Conservation (phyloP, 1,140 invertebrate species). For the Drosophila rufa region DNA sequence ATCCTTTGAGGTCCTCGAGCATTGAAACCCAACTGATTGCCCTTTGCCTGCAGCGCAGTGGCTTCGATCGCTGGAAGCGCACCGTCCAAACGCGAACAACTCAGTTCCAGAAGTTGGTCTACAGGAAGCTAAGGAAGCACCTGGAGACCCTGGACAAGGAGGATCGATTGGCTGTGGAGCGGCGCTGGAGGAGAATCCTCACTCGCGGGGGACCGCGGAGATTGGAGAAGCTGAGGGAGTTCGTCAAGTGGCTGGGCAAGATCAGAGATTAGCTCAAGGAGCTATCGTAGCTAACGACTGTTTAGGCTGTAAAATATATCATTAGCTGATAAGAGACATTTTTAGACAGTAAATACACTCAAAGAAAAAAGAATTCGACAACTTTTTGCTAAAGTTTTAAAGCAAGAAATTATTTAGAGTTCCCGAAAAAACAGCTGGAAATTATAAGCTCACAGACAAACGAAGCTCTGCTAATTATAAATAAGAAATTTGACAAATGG, state of each 20-base stretch:
- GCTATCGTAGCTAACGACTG: not conserved
- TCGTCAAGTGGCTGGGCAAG: constrained; percentile 58
- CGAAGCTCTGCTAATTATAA: not conserved
- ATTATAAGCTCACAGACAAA: not conserved
- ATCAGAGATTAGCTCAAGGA: constrained; percentile 28
- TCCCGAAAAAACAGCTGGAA: too few relatives aligned
- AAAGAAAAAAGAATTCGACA: not conserved
- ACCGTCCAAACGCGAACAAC: constrained; percentile 52
- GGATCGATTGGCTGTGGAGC: constrained; percentile 46
- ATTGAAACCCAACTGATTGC: constrained; percentile 63
- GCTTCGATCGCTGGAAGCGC: constrained; percentile 72
- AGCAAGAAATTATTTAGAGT: too few relatives aligned
- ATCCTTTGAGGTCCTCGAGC: constrained; percentile 20
- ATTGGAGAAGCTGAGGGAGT: constrained; percentile 59
- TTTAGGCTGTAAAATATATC: not conserved
- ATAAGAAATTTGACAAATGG: not conserved
- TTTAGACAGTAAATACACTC: not conserved
- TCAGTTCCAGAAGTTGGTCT: constrained; percentile 54
- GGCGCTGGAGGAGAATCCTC: constrained; percentile 39
- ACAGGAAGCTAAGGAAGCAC: constrained; percentile 39
- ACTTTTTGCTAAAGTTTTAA: too few relatives aligned
- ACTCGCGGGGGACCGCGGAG: constrained; percentile 40
- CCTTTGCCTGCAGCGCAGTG: constrained; percentile 63
- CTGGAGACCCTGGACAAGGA: constrained; percentile 55
- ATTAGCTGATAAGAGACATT: constrained; percentile 27